Conservation (phyloP, 2,888 invertebrate species). For the Phrixothrix hirtus region DNA sequence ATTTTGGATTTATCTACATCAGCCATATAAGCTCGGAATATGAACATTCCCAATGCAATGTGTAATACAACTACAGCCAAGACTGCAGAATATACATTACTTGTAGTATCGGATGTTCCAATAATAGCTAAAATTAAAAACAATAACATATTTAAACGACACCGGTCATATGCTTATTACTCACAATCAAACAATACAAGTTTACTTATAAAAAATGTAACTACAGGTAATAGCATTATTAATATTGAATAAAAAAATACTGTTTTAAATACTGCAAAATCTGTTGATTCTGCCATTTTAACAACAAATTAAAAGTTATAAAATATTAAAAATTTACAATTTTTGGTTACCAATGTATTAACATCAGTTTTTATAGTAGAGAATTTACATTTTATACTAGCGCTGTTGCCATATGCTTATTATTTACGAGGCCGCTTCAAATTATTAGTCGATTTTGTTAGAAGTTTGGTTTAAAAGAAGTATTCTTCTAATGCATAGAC, state of each 20-base stretch:
- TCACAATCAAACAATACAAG: slow-evolving; percentile 70
- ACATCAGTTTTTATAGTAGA: too few relatives aligned
- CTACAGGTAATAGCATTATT: slow-evolving; percentile 75
- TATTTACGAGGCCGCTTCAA: too few relatives aligned
- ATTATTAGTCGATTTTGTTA: too few relatives aligned
- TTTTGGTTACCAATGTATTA: too few relatives aligned
- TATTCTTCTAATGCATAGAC: too few relatives aligned
- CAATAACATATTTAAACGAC: too few relatives aligned
- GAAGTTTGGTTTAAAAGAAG: too few relatives aligned
- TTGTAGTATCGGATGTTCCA: slow-evolving; percentile 60
- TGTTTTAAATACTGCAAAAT: slow-evolving; percentile 73
- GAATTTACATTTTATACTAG: too few relatives aligned
- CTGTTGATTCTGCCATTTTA: slow-evolving; percentile 62
- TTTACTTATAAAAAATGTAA: slow-evolving; percentile 74
- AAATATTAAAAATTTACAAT: too few relatives aligned
- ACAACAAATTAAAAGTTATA: slow-evolving; percentile 4
- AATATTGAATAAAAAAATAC: slow-evolving; percentile 76
- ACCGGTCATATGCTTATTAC: slow-evolving; percentile 9
- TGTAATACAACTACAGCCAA: slow-evolving; percentile 76
- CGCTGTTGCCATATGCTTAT: too few relatives aligned
- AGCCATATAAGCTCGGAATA: slow-evolving; percentile 77
- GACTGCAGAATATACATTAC: slow-evolving; percentile 79
- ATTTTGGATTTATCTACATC: slow-evolving; percentile 53
- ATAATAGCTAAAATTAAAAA: slow-evolving; percentile 56
- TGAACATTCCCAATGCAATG: slow-evolving; percentile 75